Conservation (phyloP, 2,888 invertebrate genomes). For the Prostheceraeus crozeri region DNA sequence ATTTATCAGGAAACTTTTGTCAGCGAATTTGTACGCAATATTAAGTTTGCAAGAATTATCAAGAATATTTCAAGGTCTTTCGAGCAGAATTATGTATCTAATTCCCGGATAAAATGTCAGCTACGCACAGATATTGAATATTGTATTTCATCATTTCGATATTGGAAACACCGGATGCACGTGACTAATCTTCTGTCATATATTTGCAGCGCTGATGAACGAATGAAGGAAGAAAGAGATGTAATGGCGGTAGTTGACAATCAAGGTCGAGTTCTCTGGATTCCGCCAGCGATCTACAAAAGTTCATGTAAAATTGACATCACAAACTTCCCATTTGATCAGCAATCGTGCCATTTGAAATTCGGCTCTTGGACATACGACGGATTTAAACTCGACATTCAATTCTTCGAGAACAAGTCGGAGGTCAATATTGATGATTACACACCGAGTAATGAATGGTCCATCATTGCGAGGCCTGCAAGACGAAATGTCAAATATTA, state of each 20-base stretch:
- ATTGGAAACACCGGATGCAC: too few relatives aligned
- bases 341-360: constrained; percentile 55
- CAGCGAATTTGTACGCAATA: too few relatives aligned
- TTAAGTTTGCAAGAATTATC: too few relatives aligned
- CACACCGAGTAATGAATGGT: constrained; percentile 55
- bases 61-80: too few relatives aligned
- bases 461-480: constrained; percentile 48
- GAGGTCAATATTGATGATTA: constrained; percentile 46
- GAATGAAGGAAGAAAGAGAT: constrained; percentile 53
- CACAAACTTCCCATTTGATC: constrained; percentile 55
- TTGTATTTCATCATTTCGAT: too few relatives aligned
- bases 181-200: too few relatives aligned
- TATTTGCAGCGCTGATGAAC: constrained; percentile 55
- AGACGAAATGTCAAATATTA: constrained; percentile 59
- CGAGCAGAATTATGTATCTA: too few relatives aligned
- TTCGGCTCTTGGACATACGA: constrained; percentile 48
- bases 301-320: constrained; percentile 56
- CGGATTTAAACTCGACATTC: constrained; percentile 34
- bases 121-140: too few relatives aligned
- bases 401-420: constrained; percentile 37
- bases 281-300: constrained; percentile 53
- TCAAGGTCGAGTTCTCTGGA: constrained; percentile 49
- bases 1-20: too few relatives aligned
- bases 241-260: constrained; percentile 49
- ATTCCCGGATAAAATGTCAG: too few relatives aligned